Conservation (phyloP, 2,113 vertebrate genomes). For the Gulo gulo region DNA sequence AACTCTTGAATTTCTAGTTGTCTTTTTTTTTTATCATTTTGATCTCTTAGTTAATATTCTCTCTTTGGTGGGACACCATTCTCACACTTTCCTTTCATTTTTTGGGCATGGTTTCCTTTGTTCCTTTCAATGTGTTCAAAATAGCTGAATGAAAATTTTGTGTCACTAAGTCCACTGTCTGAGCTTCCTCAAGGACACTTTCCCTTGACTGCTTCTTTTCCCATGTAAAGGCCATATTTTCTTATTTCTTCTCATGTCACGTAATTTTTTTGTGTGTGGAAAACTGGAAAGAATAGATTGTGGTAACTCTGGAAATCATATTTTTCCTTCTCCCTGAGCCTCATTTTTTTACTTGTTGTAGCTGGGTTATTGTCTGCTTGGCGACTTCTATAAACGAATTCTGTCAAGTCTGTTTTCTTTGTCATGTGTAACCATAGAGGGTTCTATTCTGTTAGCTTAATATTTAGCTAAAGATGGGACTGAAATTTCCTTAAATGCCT, state of each 20-base stretch:
- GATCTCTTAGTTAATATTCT: not conserved
- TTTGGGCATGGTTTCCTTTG: not conserved
- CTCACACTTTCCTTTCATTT: not conserved
- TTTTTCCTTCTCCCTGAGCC: not conserved
- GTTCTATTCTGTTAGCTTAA: not conserved
- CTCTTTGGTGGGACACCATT: not conserved
- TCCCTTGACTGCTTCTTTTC: not conserved
- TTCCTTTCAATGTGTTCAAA: not conserved
- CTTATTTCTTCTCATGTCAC: not conserved
- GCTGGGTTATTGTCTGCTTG: not conserved
- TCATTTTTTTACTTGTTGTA: not conserved
- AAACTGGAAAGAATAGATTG: not conserved
- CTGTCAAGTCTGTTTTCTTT: not conserved
- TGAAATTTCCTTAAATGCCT: constrained; percentile 20
- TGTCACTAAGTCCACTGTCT: not conserved
- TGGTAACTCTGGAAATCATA: not conserved
- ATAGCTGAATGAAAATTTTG: not conserved
- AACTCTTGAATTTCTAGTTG: not conserved
- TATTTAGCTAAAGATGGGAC: not conserved
- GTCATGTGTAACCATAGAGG: not conserved
- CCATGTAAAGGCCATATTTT: not conserved
- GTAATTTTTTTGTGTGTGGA: not conserved
- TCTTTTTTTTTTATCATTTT: not conserved
- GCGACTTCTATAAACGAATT: not conserved
- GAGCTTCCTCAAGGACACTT: not conserved